Evolutionary conservation across 2,113 vertebrate genomes (phyloP), one percentile per base, ranked within the genome.

Genomic region (Colaptes auratus): DNA sequence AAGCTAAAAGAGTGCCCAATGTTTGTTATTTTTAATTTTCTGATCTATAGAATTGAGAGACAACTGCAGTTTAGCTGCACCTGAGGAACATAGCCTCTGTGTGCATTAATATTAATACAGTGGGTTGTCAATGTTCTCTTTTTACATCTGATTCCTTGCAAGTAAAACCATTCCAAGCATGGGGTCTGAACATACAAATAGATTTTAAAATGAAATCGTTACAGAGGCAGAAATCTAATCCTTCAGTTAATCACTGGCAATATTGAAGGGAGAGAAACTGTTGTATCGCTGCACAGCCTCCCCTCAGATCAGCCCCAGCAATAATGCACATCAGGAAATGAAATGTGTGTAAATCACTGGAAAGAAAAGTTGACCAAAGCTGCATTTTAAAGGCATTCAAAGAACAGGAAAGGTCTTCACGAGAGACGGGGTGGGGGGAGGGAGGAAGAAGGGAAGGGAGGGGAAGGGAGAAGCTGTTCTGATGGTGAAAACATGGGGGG

Each of bases 221-320:
- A 25, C 31, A 80, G 87, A 63, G 73, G 36, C 61, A 89, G 90
- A 91, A 96, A 90, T 78, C 56, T 86, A 94, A 93, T 94, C 87
- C 73, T 91, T 67, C 76, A 80, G 58, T 88, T 93, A 91, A 90
- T 96, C 56, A 46, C 61, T 74, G 75, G 55, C 36, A 71, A 27
- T 65, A 86, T 84, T 92, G 82, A 73, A 60, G 35, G 90, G 66
- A 89, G 77, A 91, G 56, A 83, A 79, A 42, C 50, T 86, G 58
- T 88, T 91, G 83, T 90, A 12, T 73, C 24, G 65, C 39, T 75
- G 59, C 73, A 36, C 67, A 55, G 52, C 58, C 53, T 85, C 56
- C 15, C 27, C 60, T 83, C 59, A 48, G 84, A 35, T 77, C 70
- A 88, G 80, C 4, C 3, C 30, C 48, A 70, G 65, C 73, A 90